phyloP scores from a whole-genome alignment of 53 echinoderm and acorn worm species.

The Paracentrotus lividus region DNA sequence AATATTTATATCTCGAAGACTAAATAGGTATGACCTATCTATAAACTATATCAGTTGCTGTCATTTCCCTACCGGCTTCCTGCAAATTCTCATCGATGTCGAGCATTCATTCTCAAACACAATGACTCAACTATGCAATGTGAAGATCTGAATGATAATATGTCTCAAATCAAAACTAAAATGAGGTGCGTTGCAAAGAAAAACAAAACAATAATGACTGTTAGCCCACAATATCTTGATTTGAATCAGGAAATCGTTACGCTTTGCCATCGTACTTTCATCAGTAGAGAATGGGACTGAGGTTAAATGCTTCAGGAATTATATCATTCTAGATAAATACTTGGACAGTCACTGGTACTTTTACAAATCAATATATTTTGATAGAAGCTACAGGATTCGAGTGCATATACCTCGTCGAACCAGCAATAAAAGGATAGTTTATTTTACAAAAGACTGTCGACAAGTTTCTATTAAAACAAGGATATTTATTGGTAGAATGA shows the following conservation, averaged over 20 bases:
- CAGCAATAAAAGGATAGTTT: too few species aligned
- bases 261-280: neutral
- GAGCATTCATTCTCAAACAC: constrained; percentile 16
- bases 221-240: constrained; percentile 21
- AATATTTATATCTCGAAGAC: neutral
- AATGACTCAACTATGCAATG: constrained; percentile 13
- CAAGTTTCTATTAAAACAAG: neutral
- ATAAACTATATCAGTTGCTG: constrained; percentile 4
- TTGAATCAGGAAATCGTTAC: neutral
- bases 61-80: constrained; percentile 43
- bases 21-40: constrained; percentile 24
- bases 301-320: neutral
- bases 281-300: neutral
- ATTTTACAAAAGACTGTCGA: neutral
- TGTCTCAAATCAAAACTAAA: constrained; percentile 51
- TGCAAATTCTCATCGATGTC: neutral
- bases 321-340: constrained; percentile 20
- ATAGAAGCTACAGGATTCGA: too few species aligned
- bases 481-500: neutral
- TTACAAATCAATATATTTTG: too few species aligned
- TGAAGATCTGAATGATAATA: neutral
- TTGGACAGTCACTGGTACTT: constrained; percentile 12
- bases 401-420: neutral
- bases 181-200: neutral
- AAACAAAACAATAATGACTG: constrained; percentile 27